Percentiles rank a stretch among this genome's conserved stretches.
phyloP scores from a whole-genome alignment of 2,113 vertebrate species.

The Holacanthus passer region DNA sequence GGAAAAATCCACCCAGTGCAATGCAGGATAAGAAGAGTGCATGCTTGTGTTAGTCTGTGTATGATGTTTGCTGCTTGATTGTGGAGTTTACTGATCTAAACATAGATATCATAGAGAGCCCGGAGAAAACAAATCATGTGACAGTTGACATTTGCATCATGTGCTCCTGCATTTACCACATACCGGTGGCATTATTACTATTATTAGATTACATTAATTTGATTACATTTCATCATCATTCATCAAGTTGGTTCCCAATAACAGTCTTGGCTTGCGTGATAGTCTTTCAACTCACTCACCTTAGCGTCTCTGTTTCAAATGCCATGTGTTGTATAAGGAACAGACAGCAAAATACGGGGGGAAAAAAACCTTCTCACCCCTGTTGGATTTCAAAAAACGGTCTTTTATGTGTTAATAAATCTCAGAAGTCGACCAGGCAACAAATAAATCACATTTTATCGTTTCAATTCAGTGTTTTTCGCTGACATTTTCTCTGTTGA shows the following conservation, averaged over 20 bases:
- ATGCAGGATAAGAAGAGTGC: neutral
- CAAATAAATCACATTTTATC: slow-evolving; percentile 21
- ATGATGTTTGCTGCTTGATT: slow-evolving; percentile 12
- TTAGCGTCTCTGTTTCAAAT: slow-evolving; percentile 15
- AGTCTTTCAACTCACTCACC: slow-evolving; percentile 7
- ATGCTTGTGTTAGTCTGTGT: neutral
- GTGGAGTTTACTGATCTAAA: slow-evolving; percentile 46
- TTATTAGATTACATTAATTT: slow-evolving; percentile 71
- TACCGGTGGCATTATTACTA: slow-evolving; percentile 51
- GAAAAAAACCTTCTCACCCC: neutral
- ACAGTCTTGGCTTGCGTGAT: neutral
- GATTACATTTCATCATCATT: slow-evolving; percentile 49
- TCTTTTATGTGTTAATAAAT: slow-evolving; percentile 39
- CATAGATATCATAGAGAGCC: slow-evolving; percentile 24
- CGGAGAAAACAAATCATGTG: slow-evolving; percentile 66
- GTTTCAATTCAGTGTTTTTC: slow-evolving; percentile 1
- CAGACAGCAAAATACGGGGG: slow-evolving; percentile 15
- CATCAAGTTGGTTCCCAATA: slow-evolving; percentile 28
- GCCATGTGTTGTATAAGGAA: neutral
- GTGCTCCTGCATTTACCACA: slow-evolving; percentile 55
- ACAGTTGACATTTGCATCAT: slow-evolving; percentile 70
- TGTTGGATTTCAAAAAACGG: slow-evolving; percentile 22
- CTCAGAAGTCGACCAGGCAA: slow-evolving; percentile 29
- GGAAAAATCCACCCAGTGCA: neutral
- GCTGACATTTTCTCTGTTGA: neutral